Evolutionary conservation across 2,888 invertebrate genomes (phyloP).

Genomic region (Drosophila stalkeri): DNA sequence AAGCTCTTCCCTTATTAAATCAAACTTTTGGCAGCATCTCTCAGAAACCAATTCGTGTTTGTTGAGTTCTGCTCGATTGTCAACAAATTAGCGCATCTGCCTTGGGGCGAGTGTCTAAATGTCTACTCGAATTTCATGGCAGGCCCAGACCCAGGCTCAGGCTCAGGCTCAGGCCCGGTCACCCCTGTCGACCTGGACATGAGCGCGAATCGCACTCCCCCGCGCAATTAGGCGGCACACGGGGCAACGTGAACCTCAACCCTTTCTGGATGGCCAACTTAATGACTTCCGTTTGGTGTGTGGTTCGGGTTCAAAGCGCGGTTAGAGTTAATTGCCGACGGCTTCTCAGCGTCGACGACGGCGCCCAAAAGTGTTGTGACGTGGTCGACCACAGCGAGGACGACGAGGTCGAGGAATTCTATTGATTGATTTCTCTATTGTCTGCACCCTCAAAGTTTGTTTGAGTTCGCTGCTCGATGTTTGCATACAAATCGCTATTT

Average conservation of each 20-base stretch:
- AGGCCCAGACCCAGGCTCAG: conserved; percentile 1
- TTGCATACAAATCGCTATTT: conserved; percentile 33
- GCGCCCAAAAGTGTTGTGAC: conserved; percentile 33
- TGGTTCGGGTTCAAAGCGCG: conserved; percentile 44
- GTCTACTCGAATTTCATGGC: conserved; percentile 63
- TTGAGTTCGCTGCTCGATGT: conserved; percentile 18
- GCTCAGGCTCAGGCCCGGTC: not conserved
- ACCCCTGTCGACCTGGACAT: conserved; percentile 17
- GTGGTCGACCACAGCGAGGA: not conserved
- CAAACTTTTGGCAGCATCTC: not conserved
- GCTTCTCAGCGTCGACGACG: conserved; percentile 23
- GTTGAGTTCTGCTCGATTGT: not conserved
- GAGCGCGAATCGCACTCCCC: conserved; percentile 25
- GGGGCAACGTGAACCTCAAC: conserved; percentile 43
- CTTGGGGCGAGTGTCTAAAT: conserved; percentile 8
- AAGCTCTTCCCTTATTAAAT: not conserved
- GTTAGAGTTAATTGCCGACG: conserved; percentile 58
- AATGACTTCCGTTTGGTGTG: conserved; percentile 71
- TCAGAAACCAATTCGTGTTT: not conserved
- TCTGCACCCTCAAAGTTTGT: conserved; percentile 34
- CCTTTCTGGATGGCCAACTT: conserved; percentile 61
- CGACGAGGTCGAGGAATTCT: conserved; percentile 20
- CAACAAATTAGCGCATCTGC: conserved; percentile 32
- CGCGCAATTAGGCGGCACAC: conserved; percentile 69
- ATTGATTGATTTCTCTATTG: conserved; percentile 67